Percentiles rank a stretch among this genome's conserved stretches.
Conservation (phyloP, 1,140 invertebrate genomes). For the Drosophila pallidifrons region DNA sequence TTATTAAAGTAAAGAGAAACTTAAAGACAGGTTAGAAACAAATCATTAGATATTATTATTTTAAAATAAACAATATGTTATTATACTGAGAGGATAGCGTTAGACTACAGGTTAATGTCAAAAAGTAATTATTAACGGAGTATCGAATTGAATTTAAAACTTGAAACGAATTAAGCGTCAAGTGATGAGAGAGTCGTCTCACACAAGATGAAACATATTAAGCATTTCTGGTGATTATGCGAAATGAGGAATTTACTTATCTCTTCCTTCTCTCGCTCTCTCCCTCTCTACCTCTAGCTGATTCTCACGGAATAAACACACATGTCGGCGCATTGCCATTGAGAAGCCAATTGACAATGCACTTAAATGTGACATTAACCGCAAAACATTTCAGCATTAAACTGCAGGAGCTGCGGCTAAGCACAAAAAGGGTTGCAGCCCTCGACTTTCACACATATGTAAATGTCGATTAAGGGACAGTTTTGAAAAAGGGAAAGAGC, state of each 20-base stretch:
- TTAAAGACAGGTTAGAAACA: too few relatives aligned
- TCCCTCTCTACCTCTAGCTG: neutral
- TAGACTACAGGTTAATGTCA: too few relatives aligned
- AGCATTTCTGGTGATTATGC: neutral
- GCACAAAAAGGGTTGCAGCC: conserved; percentile 12
- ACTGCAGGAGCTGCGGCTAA: conserved; percentile 2
- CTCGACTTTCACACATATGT: neutral
- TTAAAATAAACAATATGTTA: too few relatives aligned
- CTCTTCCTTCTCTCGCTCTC: neutral
- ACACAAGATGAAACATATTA: neutral
- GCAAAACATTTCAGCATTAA: conserved; percentile 39
- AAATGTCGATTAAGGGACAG: conserved; percentile 3
- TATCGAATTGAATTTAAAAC: too few relatives aligned
- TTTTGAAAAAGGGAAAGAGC: neutral
- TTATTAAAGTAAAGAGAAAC: too few relatives aligned
- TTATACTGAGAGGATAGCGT: too few relatives aligned
- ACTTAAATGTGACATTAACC: conserved; percentile 70
- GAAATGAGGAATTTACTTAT: neutral
- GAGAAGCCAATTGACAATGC: conserved; percentile 76
- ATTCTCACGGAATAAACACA: conserved; percentile 6
- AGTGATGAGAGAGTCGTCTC: neutral
- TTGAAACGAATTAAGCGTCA: too few relatives aligned
- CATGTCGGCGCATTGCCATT: conserved; percentile 43
- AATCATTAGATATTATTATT: too few relatives aligned
- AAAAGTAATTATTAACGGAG: too few relatives aligned